Base-by-base conservation (phyloP, 1,140 invertebrate species). In the Drosophila rufa region DNA sequence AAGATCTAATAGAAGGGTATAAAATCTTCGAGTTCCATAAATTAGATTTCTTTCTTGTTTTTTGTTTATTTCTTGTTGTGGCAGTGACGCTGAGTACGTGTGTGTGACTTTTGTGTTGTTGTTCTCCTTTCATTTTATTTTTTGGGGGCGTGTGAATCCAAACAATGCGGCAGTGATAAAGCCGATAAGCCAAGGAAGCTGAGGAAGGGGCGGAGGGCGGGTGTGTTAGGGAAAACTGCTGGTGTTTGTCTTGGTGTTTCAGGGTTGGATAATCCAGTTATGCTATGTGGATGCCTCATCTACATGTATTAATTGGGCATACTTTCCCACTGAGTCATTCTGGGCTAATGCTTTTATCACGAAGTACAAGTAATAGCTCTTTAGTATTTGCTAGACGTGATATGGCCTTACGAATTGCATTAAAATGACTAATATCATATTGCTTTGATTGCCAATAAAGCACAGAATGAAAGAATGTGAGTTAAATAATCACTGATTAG, bases 101-200 rank as follows among this genome's bases (percentile, higher is more conserved):
- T 62, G 48, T 71, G 33, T 36, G 6, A 55, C 33, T 68, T 68
- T 73, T 59, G 27, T 74, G 46, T 55, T 74, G 33, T 40, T 58
- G 14, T 62, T 57, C 58, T 48, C 53, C 45, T 57, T 66, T 38
- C 51, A 15, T 38, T 38, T 55, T 9, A 36, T 58, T 43, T 36
- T 62, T 66, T 46, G 79, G 78, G 85, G 85, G 85, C 85, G 85
- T 90, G 85, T 90, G 85, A 90, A 90, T 79, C 53, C 82, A 74
- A 82, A 90, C 79, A 90, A 90, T 90, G 84, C 84, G 85, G 81
- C 84, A 90, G 55, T 84, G 78, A 85, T 90, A 89, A 79, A 57
- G 48, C 67, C 78, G 82, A 87, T 86, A 85, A 86, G 80, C 51
- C 33, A 51, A 19, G 36, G 40, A 30, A 27, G 25, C 33, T 55